Conservation (phyloP, 2,888 invertebrate species). For the Latheticus oryzae region DNA sequence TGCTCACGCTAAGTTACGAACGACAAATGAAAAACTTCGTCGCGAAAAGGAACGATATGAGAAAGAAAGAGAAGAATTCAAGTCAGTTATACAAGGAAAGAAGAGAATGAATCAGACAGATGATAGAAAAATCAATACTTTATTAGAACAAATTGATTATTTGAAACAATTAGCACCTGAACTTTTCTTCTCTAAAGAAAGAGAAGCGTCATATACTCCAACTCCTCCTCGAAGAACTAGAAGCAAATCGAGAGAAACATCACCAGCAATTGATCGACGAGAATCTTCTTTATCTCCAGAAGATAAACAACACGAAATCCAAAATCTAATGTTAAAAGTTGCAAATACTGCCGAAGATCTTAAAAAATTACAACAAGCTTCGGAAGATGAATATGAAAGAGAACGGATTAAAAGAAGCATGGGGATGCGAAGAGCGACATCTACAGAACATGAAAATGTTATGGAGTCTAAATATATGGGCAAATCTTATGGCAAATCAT, state of each 20-base stretch:
- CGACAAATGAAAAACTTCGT: slow-evolving; percentile 89
- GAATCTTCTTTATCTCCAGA: slow-evolving; percentile 66
- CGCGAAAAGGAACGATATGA: slow-evolving; percentile 89
- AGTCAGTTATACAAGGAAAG: slow-evolving; percentile 66
- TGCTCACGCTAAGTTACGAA: slow-evolving; percentile 90
- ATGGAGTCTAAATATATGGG: slow-evolving; percentile 45
- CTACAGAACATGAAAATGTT: slow-evolving; percentile 74
- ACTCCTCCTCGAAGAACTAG: slow-evolving; percentile 75
- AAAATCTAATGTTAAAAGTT: slow-evolving; percentile 71
- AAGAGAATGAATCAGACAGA: slow-evolving; percentile 73
- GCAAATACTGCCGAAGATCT: slow-evolving; percentile 79
- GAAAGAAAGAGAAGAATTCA: slow-evolving; percentile 77
- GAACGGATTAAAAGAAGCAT: slow-evolving; percentile 64
- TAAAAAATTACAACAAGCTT: slow-evolving; percentile 65
- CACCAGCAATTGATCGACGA: slow-evolving; percentile 70
- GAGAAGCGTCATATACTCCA: slow-evolving; percentile 71
- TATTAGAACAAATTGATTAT: slow-evolving; percentile 81
- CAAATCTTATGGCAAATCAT: slow-evolving; percentile 59
- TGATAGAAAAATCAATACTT: slow-evolving; percentile 77
- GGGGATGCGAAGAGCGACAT: slow-evolving; percentile 68
- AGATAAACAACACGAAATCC: slow-evolving; percentile 61
- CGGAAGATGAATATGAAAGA: slow-evolving; percentile 69
- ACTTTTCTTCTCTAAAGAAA: slow-evolving; percentile 67
- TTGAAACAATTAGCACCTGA: slow-evolving; percentile 83
- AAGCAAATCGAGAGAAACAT: slow-evolving; percentile 78